Evolutionary conservation across 2,797 vertebrate genomes (phyloP), one percentile per base, ranked within the genome.

Genomic region (Petrocephalus schoutedeni): DNA sequence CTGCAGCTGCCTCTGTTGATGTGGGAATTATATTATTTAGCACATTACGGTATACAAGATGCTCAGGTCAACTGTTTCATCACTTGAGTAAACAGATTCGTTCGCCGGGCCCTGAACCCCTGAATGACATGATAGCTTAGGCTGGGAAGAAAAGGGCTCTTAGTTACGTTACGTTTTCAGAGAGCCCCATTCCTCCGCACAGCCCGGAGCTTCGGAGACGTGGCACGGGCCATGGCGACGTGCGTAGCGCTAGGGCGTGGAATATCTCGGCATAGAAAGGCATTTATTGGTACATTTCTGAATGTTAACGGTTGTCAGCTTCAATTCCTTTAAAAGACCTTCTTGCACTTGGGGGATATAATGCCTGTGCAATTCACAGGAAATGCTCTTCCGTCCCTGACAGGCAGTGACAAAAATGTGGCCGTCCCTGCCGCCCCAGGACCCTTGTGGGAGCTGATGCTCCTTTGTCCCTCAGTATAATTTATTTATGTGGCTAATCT

Each of bases 221-320:
- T 49, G 10, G 87, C 89, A 89, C 74, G 74, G 87, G 83, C 90
- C 87, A 90, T 91, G 82, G 86, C 19, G 77, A 86, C 54, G 19
- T 36, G 88, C 92, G 89, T 91, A 90, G 91, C 92, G 92, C 91
- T 93, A 90, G 89, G 91, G 93, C 93, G 91, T 91, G 92, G 92
- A 92, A 94, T 93, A 94, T 95, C 92, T 93, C 91, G 90, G 93
- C 92, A 95, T 95, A 93, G 95, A 88, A 93, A 91, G 92, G 92
- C 91, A 93, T 94, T 95, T 95, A 95, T 95, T 94, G 94, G 93
- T 94, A 94, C 93, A 95, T 96, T 96, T 96, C 94, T 96, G 95
- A 95, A 96, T 94, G 95, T 95, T 96, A 97, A 96, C 94, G 95
- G 95, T 95, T 97, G 96, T 97, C 97, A 94, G 93, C 94, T 97